These are phyloP conservation scores for Diorhabda sublineata DNA, from an alignment of 1,140 invertebrate species.

Conservation along the genomic window DNA sequence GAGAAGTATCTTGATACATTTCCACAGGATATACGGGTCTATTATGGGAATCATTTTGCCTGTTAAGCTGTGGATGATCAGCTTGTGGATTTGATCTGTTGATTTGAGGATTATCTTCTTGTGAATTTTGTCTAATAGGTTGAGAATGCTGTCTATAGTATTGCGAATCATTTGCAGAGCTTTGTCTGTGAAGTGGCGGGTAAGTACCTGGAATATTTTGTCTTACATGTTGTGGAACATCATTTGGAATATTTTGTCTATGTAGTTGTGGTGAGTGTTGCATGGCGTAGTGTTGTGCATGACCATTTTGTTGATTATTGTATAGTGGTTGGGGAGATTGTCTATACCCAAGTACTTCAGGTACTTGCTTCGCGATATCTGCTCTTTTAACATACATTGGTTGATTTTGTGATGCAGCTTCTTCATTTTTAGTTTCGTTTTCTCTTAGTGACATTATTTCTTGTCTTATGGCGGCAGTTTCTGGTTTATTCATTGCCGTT, in stretches of 20 bases:
- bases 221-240: background rate
- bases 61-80: background rate
- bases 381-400: constrained; percentile 25
- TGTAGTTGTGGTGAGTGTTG: constrained; percentile 1
- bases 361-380: constrained; percentile 19
- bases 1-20: background rate
- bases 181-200: background rate
- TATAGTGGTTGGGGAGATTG: constrained; percentile 8
- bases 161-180: background rate
- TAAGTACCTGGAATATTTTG: background rate
- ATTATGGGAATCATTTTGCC: constrained; percentile 12
- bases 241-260: constrained; percentile 4
- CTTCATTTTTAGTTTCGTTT: constrained; percentile 38
- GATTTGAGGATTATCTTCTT: background rate
- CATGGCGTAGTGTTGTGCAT: background rate
- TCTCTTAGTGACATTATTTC: constrained; percentile 51
- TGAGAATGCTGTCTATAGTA: background rate
- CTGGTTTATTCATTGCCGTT: constrained; percentile 71
- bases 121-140: background rate
- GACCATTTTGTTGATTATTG: background rate
- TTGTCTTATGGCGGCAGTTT: constrained; percentile 54
- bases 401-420: constrained; percentile 8
- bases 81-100: background rate
- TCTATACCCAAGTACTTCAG: background rate
- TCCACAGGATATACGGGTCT: background rate